Base-by-base conservation (phyloP, 1,140 invertebrate species). In the Drosophila biarmipes region DNA sequence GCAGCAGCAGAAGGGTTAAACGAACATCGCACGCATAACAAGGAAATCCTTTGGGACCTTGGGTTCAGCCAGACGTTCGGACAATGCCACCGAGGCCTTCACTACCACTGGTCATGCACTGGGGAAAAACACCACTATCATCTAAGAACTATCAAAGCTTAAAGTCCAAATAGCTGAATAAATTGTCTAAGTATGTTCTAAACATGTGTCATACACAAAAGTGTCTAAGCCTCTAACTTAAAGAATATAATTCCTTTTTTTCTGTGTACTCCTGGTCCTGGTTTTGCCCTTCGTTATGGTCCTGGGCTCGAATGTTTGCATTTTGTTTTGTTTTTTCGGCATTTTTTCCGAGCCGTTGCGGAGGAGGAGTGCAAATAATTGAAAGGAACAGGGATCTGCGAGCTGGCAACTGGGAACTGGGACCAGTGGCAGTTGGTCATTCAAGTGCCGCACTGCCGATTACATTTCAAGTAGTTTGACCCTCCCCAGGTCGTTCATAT, bases 31-130 rank as follows among this genome's bases (percentile, higher is more conserved):
- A 87, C 82, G 82, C 82, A 87, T 87, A 87, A 89, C 82, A 89
- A 87, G 82, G 84, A 87, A 87, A 87, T 87, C 82, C 82, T 87
- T 87, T 87, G 82, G 82, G 82, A 87, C 78, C 82, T 80, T 76
- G 78, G 81, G 67, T 67, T 54, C 64, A 73, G 64, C 55, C 61
- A 54, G 66, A 74, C 61, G 21, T 37, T 59, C 49, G 59, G 73
- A 87, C 82, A 87, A 80, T 80, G 80, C 71, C 58, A 38, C 21
- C 40, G 34, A 51, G 63, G 63, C 80, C 75, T 84, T 79, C 72
- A 61, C 72, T 80, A 67, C 80, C 80, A 82, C 53, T 52, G 35
- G 21, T 7, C 0, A 10, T 21, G 37, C 45, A 64, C 12, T 2
- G 14, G 14, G 35, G 15, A 4, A 67, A 40, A 40, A 31, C 6